Evolutionary conservation across 2,797 vertebrate species (phyloP), one percentile per base, ranked within the genome.

Genomic region (Notamacropus eugenii): DNA sequence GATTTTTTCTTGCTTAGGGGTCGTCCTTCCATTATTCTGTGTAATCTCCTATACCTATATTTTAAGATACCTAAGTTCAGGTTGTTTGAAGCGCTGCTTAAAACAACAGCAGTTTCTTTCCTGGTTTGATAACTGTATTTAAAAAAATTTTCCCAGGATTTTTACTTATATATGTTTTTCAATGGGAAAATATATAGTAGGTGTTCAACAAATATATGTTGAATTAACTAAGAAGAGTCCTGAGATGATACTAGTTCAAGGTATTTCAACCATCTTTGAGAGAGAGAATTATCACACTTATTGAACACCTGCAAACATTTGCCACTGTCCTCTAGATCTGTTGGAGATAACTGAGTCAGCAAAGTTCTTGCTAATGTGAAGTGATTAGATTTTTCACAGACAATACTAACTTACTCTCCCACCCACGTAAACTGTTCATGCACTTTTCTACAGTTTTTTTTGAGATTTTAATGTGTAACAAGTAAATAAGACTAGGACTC

Each of bases 241-340:
- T 52, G 52, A 52, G 52, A 52, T 52, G 52, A 52, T 6, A 52
- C 6, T 52, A 52, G 52, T 52, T 52, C 52, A 52, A 52, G 52
- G 52, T 97, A 97, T 93, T 97, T 93, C 90, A 94, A 96, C 93
- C 92, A n/a, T 96, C 93, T 97, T 97, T 97, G 97, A 97, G 82
- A 96, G 56, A 57, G 97, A 95, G 95, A 96, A 98, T 97, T 96
- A 97, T 96, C 95, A 94, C 93, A 97, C 91, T 97, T 98, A 96
- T 97, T 95, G 97, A 98, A 97, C 96, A 95, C 96, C 94, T 97
- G 93, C 93, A 97, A 96, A 95, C 94, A 93, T 93, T 95, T 96
- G 95, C 97, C 96, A 94, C 95, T 92, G 96, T 96, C 94, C 97
- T 97, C 93, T 97, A 96, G 96, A 92, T 94, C 95, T 97, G 50